Evolutionary conservation across 1,140 invertebrate species (phyloP), one percentile per base, ranked within the genome.

Genomic region (Bombus affinis): DNA sequence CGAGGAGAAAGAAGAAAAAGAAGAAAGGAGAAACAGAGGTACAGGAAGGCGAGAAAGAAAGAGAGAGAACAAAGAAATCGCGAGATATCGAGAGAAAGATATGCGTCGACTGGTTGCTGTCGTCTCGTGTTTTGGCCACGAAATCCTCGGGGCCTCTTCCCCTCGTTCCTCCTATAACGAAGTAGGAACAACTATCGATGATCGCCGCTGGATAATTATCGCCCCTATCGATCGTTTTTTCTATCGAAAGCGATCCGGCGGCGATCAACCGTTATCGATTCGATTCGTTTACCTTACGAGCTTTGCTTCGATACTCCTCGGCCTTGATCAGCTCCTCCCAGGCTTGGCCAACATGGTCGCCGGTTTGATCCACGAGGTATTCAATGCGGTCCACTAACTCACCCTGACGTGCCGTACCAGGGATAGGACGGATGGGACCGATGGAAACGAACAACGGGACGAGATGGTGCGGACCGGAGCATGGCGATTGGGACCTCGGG

Each of bases 321-420:
- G 98, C 98, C 92, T 97, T 96, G 92, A 96, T 96, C 53, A 98
- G 97, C 93, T 99, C 97, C 84, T 96, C 96, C 91, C 97, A 97
- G 84, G 98, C 98, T 77, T 96, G 96, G 93, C 97, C 97, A 88
- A 99, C 97, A 95, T 98, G 98, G 95, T 98, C 97, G 89, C 93
- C 94, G 85, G 98, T 97, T 94, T 97, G 96, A 90, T 97, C 96
- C 75, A 99, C 98, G 95, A 98, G 98, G 96, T 98, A 98, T 96
- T 99, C 98, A 95, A 99, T 98, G 92, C 97, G 96, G 96, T 99
- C 98, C 92, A 99, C 97, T 96, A 98, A 97, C 95, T 99, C 98
- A 93, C 98, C 98, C 98, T 99, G 89, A 85, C 89, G 89, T 87
- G 91, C 92, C 92, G 92, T 94, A 90, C 75, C 78, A 47, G 68